phyloP scores from a whole-genome alignment of 2,797 vertebrate species.

The Scolopax bukidnonensis region DNA sequence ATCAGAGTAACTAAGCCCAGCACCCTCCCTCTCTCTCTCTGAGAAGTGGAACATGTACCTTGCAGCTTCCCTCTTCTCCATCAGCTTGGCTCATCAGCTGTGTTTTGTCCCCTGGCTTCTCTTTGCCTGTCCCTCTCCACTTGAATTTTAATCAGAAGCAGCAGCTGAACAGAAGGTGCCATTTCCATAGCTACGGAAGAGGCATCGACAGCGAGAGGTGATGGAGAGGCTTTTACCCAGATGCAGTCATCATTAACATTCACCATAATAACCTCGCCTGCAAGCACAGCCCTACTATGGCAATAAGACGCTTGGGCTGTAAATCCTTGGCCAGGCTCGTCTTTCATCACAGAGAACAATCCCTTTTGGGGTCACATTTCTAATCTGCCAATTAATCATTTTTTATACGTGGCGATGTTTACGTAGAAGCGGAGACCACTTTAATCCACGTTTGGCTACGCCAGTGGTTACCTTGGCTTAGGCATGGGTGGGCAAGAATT shows the following conservation, averaged over 20 bases:
- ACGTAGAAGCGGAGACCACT: not conserved
- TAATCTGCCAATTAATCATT: not conserved
- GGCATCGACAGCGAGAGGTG: not conserved
- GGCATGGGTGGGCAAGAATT: not conserved
- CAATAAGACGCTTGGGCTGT: not conserved
- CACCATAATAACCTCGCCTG: not conserved
- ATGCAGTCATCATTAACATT: conserved; percentile 15
- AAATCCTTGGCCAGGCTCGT: not conserved
- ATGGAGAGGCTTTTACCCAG: conserved; percentile 19
- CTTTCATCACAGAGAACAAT: not conserved
- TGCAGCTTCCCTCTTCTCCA: not conserved
- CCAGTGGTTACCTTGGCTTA: not conserved
- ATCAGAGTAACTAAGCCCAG: not conserved
- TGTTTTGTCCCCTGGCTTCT: not conserved
- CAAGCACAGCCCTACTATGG: not conserved
- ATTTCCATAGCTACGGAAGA: conserved; percentile 47
- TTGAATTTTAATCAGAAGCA: not conserved
- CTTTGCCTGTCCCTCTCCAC: not conserved
- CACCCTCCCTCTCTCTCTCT: not conserved
- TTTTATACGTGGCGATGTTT: not conserved
- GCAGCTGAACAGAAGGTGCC: conserved; percentile 14
- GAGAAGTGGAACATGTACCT: not conserved
- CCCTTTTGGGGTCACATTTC: not conserved
- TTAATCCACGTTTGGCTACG: accelerated
- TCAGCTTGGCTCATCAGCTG: not conserved